A percentile compares a stretch with the other conserved stretches of the same genome.
phyloP scores from a whole-genome alignment of 2,797 vertebrate genomes.

The Ctenopoma kingsleyae region DNA sequence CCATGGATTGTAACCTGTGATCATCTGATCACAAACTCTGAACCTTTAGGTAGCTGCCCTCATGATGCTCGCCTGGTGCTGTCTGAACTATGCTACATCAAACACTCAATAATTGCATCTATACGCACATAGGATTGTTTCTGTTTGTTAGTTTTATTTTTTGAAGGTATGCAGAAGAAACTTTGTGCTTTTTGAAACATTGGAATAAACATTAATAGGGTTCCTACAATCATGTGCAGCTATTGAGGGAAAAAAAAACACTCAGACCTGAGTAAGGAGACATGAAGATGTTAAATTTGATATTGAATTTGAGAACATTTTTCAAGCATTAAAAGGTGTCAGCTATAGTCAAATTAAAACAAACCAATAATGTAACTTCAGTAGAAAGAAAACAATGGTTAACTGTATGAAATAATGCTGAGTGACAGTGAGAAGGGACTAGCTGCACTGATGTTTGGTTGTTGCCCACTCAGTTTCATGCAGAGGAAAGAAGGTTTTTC shows the following conservation, averaged over 20 bases:
- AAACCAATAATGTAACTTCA: constrained; percentile 25
- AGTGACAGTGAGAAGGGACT: background rate
- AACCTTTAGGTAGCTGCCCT: constrained; percentile 50
- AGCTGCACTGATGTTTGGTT: constrained; percentile 46
- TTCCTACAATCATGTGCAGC: constrained; percentile 9
- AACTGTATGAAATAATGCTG: background rate
- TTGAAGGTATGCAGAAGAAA: constrained; percentile 47
- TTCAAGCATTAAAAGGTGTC: background rate
- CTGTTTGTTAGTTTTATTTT: background rate
- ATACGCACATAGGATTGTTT: constrained; percentile 14
- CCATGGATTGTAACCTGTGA: constrained; percentile 69
- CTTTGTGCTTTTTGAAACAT: constrained; percentile 41
- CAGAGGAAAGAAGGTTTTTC: constrained; percentile 46
- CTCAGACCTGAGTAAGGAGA: constrained; percentile 20
- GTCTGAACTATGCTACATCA: constrained; percentile 71
- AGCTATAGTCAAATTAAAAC: constrained; percentile 5
- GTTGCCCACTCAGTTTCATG: constrained; percentile 48
- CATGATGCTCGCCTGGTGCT: constrained; percentile 74
- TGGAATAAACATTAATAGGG: background rate
- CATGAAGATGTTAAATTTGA: constrained; percentile 23
- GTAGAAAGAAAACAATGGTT: background rate
- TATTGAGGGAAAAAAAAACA: background rate
- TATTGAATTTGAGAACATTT: constrained; percentile 36
- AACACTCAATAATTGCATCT: constrained; percentile 24
- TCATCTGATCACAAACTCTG: constrained; percentile 55